Base-by-base conservation (phyloP, 2,888 invertebrate genomes). In the Halocaridina rubra region DNA sequence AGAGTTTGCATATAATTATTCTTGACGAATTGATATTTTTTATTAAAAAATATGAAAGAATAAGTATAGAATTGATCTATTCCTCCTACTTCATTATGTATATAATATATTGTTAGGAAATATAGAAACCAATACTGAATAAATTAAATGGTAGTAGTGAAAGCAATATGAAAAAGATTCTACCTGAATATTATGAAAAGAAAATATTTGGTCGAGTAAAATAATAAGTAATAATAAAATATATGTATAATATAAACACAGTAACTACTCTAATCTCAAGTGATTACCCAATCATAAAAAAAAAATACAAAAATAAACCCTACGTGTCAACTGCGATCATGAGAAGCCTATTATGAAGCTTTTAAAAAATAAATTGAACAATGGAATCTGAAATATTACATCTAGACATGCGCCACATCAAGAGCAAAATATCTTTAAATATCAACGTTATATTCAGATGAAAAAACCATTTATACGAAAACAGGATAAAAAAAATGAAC, bases 321-420 rank as follows among this genome's bases (percentile, higher is more conserved):
- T 84, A 78, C 82, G 27, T 29, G 33, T 84, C 72, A 77, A 77
- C 77, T 77, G 77, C 77, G 80, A 72, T 72, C 82, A 76, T 72
- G 72, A 78, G 81, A 84, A 84, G 82, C 82, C 82, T 84, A 71
- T 72, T n/a, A 77, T 69, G 69, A 75, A 82, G 81, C 81, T 76
- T 69, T 53, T 53, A 53, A 53, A 77, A 72, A 72, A 84, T n/a
- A n/a, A n/a, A n/a, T 78, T 59, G 78, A 84, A 84, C 82, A 84
- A 33, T 77, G 71, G 71, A 71, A 78, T 33, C 72, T 53, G 32
- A 81, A 78, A 57, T 67, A 32, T 72, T 78, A 84, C 82, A 84
- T 78, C 78, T 78, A 84, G 53, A 72, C 82, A 84, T 84, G 82
- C 82, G 78, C 82, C 72, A 84, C 82, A 84, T 32, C 82, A 78